Evolutionary conservation across 2,113 vertebrate species (phyloP).

Genomic region (Zapornia atra): DNA sequence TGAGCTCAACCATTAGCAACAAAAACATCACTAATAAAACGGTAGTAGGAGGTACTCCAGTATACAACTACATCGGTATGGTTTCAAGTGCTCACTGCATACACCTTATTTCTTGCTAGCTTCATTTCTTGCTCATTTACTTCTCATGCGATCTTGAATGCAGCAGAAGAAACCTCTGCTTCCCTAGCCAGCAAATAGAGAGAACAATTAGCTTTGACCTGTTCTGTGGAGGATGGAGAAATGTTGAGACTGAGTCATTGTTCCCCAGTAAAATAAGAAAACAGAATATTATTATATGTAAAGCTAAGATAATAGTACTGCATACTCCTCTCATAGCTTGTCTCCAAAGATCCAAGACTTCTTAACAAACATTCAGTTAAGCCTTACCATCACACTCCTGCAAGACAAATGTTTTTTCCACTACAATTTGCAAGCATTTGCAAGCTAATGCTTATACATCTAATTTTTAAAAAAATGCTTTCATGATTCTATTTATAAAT

Average conservation of each 20-base stretch:
- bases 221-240: not conserved
- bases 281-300: not conserved
- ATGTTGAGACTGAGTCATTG: not conserved
- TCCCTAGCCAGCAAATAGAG: not conserved
- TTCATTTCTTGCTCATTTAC: constrained; percentile 7
- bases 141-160: not conserved
- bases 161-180: not conserved
- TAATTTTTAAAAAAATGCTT: not conserved
- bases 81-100: not conserved
- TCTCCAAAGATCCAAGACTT: not conserved
- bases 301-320: not conserved
- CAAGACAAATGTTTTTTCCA: constrained; percentile 8
- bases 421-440: not conserved
- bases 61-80: not conserved
- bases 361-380: constrained; percentile 28
- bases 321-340: not conserved
- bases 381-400: not conserved
- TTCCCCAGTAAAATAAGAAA: not conserved
- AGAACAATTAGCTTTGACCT: not conserved
- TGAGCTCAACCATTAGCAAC: not conserved
- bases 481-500: constrained; percentile 32
- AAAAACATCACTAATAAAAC: not conserved
- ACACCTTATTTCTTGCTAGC: not conserved
- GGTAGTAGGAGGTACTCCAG: not conserved
- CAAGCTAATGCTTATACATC: not conserved